A percentile compares a stretch with the other conserved stretches of the same genome.
Conservation (phyloP, 2,888 invertebrate species). For the Pristionchus arcanus region DNA sequence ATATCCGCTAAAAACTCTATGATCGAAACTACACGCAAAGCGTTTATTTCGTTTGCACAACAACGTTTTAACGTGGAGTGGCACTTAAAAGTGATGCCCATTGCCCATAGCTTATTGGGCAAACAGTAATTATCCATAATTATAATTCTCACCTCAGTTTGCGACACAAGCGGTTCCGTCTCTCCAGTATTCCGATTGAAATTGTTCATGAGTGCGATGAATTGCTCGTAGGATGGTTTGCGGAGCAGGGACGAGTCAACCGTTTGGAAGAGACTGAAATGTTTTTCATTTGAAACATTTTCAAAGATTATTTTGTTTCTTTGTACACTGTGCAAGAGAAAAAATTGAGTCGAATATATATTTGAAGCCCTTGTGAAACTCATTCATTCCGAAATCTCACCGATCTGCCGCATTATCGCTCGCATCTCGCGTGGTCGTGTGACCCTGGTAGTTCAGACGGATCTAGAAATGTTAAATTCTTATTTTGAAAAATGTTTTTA, state of each 20-base stretch:
- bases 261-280: slow-evolving; percentile 62
- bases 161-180: slow-evolving; percentile 70
- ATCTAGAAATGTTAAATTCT: slow-evolving; percentile 60
- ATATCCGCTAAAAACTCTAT: not conserved
- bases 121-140: no score
- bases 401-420: slow-evolving; percentile 69
- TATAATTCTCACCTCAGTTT: slow-evolving; percentile 83
- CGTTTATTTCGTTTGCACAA: no score
- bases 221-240: slow-evolving; percentile 85
- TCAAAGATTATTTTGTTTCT: not conserved
- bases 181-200: slow-evolving; percentile 85
- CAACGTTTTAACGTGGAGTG: no score
- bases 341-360: not conserved
- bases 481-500: no score
- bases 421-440: slow-evolving; percentile 71
- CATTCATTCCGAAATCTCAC: slow-evolving; percentile 53
- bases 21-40: no score
- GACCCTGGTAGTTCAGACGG: slow-evolving; percentile 72
- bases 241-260: slow-evolving; percentile 69
- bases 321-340: not conserved
- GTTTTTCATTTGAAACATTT: not conserved
- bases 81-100: no score
- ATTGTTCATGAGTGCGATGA: slow-evolving; percentile 89
- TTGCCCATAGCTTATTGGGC: no score
- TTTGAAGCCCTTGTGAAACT: not conserved